Evolutionary conservation across 1,140 invertebrate genomes (phyloP).

Genomic region (Neodiprion pinetum): DNA sequence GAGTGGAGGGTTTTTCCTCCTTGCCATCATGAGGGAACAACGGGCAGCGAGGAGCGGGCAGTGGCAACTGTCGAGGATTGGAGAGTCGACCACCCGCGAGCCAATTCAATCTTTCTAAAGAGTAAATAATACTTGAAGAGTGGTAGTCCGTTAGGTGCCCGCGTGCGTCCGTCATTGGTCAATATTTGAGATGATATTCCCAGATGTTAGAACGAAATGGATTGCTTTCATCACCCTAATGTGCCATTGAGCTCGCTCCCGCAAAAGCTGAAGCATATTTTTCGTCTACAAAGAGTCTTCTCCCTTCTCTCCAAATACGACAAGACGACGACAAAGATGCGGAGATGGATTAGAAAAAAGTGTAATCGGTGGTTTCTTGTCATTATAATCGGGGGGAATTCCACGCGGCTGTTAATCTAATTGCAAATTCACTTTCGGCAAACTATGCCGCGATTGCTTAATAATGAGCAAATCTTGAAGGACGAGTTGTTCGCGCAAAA

Average conservation of each 20-base stretch:
- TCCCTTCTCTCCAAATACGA: slow-evolving; percentile 26
- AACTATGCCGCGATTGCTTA: too few relatives aligned
- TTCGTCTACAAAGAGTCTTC: slow-evolving; percentile 37
- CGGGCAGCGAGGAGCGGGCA: background rate
- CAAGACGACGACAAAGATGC: slow-evolving; percentile 17
- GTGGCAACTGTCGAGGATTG: background rate
- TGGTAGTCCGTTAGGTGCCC: slow-evolving; percentile 16
- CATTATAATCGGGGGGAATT: too few relatives aligned
- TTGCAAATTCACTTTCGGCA: too few relatives aligned
- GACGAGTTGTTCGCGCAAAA: too few relatives aligned
- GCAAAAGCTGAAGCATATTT: slow-evolving; percentile 29
- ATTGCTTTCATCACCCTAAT: slow-evolving; percentile 24
- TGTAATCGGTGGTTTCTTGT: too few relatives aligned
- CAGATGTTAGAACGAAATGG: slow-evolving; percentile 25
- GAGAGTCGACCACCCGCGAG: background rate
- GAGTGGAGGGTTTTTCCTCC: background rate
- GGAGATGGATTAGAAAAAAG: background rate
- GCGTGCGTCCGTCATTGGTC: slow-evolving; percentile 27
- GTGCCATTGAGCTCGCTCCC: slow-evolving; percentile 16
- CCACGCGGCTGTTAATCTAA: too few relatives aligned
- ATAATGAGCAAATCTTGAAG: too few relatives aligned
- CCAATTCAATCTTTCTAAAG: slow-evolving; percentile 24
- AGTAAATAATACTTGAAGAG: slow-evolving; percentile 36
- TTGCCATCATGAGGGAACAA: background rate
- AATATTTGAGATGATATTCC: slow-evolving; percentile 36